Evolutionary conservation across 2,797 vertebrate species (phyloP).

Genomic region (Poeciliopsis presidionis): DNA sequence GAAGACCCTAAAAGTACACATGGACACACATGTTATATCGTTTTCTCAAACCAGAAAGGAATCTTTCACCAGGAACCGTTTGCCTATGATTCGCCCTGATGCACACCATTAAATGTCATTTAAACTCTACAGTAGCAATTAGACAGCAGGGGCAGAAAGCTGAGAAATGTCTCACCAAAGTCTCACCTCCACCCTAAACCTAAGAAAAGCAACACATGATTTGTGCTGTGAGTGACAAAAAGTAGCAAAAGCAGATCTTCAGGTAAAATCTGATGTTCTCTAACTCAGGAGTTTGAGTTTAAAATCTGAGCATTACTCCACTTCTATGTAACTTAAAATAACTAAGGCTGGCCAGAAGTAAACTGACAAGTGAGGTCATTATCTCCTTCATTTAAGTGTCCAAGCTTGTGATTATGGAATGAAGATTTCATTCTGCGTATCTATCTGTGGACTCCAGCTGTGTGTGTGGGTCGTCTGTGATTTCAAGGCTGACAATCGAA

Average conservation of each 20-base stretch:
- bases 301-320: slow-evolving; percentile 28
- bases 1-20: not conserved
- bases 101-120: not conserved
- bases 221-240: not conserved
- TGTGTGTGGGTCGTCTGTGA: slow-evolving; percentile 30
- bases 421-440: slow-evolving; percentile 28
- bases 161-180: not conserved
- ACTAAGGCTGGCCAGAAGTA: slow-evolving; percentile 44
- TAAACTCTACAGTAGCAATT: not conserved
- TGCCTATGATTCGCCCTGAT: not conserved
- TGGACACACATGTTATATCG: not conserved
- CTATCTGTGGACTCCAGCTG: not conserved
- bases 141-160: not conserved
- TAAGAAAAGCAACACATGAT: slow-evolving; percentile 1
- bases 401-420: slow-evolving; percentile 31
- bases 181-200: not conserved
- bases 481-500: slow-evolving; percentile 38
- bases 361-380: slow-evolving; percentile 45
- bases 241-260: slow-evolving; percentile 10
- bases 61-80: not conserved
- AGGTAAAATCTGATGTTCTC: slow-evolving; percentile 6
- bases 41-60: not conserved
- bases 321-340: slow-evolving; percentile 50
- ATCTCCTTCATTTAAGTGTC: slow-evolving; percentile 20
- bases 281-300: slow-evolving; percentile 16